phyloP scores from a whole-genome alignment of 30 jellyfish, hydroid and myxozoan genomes.

The Hydractinia symbiolongicarpus region DNA sequence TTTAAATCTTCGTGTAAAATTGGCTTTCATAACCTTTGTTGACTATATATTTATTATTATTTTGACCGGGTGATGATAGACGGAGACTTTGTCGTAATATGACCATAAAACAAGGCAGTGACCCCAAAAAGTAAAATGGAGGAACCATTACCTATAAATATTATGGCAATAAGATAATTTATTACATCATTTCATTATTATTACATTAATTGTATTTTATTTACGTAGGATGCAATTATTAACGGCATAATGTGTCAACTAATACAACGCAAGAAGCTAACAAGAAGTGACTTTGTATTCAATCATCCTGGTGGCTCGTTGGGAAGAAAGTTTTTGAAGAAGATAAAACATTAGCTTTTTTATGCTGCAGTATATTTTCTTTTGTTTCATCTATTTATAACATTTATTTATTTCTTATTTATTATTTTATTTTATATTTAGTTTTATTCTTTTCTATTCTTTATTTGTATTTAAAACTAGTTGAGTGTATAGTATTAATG shows the following conservation, averaged over 20 bases:
- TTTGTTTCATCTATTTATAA: not conserved
- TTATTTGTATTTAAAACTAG: not conserved
- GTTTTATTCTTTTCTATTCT: not conserved
- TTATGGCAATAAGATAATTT: too few relatives aligned
- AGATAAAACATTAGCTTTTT: not conserved
- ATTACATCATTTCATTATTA: not conserved
- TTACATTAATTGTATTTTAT: not conserved
- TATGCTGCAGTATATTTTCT: not conserved
- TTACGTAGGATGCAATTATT: constrained; percentile 8
- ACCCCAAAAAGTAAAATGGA: too few relatives aligned
- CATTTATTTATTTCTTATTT: not conserved
- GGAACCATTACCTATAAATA: too few relatives aligned
- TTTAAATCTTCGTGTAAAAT: too few relatives aligned
- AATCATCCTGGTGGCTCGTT: constrained; percentile 22
- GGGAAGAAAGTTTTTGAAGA: not conserved
- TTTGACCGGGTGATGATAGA: too few relatives aligned
- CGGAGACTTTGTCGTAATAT: too few relatives aligned
- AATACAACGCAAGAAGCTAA: not conserved
- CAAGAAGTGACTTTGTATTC: not conserved
- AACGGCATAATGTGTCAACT: constrained; percentile 22
- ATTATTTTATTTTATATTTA: not conserved
- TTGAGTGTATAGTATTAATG: too few relatives aligned
- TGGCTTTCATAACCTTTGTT: too few relatives aligned
- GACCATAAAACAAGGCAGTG: too few relatives aligned
- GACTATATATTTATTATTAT: too few relatives aligned